These are phyloP conservation scores for Conopomorpha cramerella DNA, from an alignment of 1,140 invertebrate species.

Conservation along the genomic window DNA sequence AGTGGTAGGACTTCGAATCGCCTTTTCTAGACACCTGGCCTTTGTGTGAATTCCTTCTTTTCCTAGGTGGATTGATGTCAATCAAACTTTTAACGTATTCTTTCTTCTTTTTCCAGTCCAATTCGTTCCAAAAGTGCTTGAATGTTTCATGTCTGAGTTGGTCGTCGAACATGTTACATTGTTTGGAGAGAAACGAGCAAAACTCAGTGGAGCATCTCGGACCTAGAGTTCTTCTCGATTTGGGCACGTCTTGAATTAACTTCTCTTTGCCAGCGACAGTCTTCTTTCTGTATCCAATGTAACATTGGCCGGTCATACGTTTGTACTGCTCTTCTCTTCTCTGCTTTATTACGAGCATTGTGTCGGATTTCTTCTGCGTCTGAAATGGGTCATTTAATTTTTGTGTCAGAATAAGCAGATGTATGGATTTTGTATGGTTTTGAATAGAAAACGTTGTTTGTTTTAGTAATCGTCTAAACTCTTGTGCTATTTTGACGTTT, in stretches of 20 bases:
- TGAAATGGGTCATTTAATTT: too few species aligned
- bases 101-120: constrained; percentile 28
- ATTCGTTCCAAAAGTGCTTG: constrained; percentile 23
- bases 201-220: constrained; percentile 15
- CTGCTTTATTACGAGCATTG: too few species aligned
- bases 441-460: too few species aligned
- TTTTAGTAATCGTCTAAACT: too few species aligned
- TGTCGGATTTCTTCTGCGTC: too few species aligned
- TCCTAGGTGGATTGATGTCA: constrained; percentile 14
- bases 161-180: constrained; percentile 13
- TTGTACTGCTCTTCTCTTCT: constrained; percentile 26
- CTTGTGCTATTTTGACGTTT: too few species aligned
- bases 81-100: constrained; percentile 19
- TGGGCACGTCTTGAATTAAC: constrained; percentile 26
- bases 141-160: constrained; percentile 17
- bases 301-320: constrained; percentile 23
- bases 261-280: constrained; percentile 8
- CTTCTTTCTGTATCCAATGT: constrained; percentile 19
- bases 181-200: constrained; percentile 11
- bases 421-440: too few species aligned
- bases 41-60: constrained; percentile 13
- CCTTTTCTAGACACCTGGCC: constrained; percentile 14
- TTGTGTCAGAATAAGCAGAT: too few species aligned
- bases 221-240: constrained; percentile 21
- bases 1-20: constrained; percentile 18